Conservation (phyloP, 2,113 vertebrate species). For the Trochalopteron elliotii region DNA sequence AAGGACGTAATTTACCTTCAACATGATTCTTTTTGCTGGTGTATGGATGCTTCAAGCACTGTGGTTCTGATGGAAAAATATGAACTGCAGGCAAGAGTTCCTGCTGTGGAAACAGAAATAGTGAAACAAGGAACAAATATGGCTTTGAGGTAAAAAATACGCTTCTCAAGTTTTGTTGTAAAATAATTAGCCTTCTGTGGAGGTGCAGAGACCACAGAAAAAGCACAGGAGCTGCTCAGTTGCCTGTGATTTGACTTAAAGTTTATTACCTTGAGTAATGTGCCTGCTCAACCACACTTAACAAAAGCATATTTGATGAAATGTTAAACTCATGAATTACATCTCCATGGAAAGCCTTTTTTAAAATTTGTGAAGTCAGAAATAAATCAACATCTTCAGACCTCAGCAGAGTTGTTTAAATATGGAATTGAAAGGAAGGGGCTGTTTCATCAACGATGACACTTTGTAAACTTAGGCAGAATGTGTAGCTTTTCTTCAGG, state of each 20-base stretch:
- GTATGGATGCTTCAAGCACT: neutral
- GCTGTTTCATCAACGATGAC: neutral
- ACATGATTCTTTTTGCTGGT: neutral
- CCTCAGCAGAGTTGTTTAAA: conserved; percentile 11
- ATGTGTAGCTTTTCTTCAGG: neutral
- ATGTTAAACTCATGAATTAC: conserved; percentile 49
- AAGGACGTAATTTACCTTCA: neutral
- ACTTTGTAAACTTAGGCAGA: neutral
- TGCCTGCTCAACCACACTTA: conserved; percentile 45
- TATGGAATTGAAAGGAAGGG: neutral
- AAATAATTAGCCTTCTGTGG: conserved; percentile 69
- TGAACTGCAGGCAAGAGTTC: neutral
- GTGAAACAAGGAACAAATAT: conserved; percentile 53
- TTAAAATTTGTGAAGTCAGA: conserved; percentile 18
- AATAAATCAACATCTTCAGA: conserved; percentile 35
- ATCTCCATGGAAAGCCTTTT: neutral
- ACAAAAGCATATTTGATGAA: conserved; percentile 72
- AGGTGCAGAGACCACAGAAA: conserved; percentile 3
- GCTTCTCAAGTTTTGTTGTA: conserved; percentile 51
- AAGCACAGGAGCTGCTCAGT: conserved; percentile 42
- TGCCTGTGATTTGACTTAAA: conserved; percentile 60
- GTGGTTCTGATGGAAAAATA: conserved; percentile 49
- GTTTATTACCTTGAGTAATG: conserved; percentile 69
- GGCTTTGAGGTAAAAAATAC: conserved; percentile 46
- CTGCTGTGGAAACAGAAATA: conserved; percentile 23